Conservation (phyloP, 2,888 invertebrate species). For the Scelioninae gen. 1 region DNA sequence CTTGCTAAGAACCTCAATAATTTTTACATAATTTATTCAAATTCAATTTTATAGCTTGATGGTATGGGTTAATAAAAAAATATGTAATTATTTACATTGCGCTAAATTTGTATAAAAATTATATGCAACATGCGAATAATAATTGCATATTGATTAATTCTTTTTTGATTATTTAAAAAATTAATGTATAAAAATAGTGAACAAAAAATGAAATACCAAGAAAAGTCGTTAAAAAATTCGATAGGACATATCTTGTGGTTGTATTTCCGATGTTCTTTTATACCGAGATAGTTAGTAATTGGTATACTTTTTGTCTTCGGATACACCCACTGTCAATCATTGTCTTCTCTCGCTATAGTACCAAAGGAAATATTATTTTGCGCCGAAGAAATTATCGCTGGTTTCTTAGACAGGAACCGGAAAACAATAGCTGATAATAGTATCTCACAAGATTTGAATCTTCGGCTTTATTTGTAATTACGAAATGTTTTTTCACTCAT, state of each 20-base stretch:
- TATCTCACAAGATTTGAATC: conserved; percentile 78
- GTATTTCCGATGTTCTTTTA: conserved; percentile 54
- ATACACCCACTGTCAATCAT: conserved; percentile 69
- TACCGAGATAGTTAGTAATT: conserved; percentile 75
- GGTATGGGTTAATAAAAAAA: no score
- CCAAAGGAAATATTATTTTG: conserved; percentile 62
- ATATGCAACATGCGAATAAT: no score
- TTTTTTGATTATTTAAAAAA: no score
- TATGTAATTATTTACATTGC: no score
- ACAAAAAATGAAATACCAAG: conserved; percentile 15
- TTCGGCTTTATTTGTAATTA: conserved; percentile 12
- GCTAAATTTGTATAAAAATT: no score
- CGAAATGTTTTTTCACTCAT: conserved; percentile 25
- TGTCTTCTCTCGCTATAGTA: conserved; percentile 73
- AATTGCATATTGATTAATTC: no score
- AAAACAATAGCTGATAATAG: conserved; percentile 78
- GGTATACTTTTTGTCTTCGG: conserved; percentile 72
- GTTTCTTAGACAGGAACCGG: conserved; percentile 83
- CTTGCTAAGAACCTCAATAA: background rate
- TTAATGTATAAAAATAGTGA: no score
- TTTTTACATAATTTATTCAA: background rate
- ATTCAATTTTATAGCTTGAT: no score
- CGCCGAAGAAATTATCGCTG: conserved; percentile 79
- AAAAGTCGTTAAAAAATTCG: background rate
- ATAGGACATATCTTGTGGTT: conserved; percentile 47